Evolutionary conservation across 2,113 vertebrate species (phyloP).

Genomic region (Haemorhous mexicanus): DNA sequence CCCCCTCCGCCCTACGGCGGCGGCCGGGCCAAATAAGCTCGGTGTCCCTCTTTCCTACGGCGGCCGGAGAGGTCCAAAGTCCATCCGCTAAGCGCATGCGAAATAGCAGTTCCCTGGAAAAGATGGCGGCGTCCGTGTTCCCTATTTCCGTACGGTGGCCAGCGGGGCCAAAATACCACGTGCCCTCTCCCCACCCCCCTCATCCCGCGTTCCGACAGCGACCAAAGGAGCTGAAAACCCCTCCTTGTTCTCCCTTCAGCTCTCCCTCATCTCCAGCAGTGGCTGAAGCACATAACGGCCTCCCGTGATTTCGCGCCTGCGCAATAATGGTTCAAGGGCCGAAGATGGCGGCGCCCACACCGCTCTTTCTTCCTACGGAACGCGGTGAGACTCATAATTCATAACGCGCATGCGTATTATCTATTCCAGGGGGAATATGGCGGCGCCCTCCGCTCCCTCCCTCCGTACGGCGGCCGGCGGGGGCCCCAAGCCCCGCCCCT

Average conservation of each 20-base stretch:
- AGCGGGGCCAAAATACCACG: too few relatives aligned
- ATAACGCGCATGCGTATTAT: background rate
- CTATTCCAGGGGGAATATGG: fast-evolving
- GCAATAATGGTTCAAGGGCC: fast-evolving
- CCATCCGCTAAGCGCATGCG: fast-evolving
- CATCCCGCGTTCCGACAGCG: too few relatives aligned
- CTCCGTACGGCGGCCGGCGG: background rate
- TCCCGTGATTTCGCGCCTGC: fast-evolving
- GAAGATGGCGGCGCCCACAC: too few relatives aligned
- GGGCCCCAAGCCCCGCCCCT: background rate
- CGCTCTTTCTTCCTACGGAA: background rate
- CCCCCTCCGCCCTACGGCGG: too few relatives aligned
- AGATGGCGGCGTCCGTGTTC: fast-evolving
- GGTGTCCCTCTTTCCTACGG: background rate
- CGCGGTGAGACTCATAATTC: too few relatives aligned
- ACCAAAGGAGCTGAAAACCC: fast-evolving
- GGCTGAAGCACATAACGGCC: fast-evolving
- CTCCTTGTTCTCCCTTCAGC: background rate
- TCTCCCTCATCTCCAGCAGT: fast-evolving
- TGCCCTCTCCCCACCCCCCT: fast-evolving
- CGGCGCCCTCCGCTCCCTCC: background rate
- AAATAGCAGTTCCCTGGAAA: fast-evolving
- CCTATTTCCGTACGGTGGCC: background rate
- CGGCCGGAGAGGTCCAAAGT: background rate
- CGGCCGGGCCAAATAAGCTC: fast-evolving